Percentiles rank a stretch among this genome's conserved stretches.
These are phyloP conservation scores for Clarias pachynema DNA, from an alignment of 2,797 vertebrate species.

Conservation along the genomic window DNA sequence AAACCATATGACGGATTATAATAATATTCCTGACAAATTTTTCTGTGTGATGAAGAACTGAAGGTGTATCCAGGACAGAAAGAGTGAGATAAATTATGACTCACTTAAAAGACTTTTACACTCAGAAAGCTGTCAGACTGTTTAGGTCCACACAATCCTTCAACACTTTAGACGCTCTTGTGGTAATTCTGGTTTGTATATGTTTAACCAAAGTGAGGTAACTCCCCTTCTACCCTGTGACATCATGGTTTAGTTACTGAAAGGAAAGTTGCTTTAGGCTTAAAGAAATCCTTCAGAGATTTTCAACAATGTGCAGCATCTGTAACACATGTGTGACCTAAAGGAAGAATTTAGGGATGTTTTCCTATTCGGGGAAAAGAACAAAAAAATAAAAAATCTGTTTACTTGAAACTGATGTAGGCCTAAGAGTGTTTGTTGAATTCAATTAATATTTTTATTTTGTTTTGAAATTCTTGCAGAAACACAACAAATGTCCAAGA, in stretches of 20 bases:
- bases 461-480: neutral
- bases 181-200: slow-evolving; percentile 8
- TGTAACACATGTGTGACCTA: slow-evolving; percentile 21
- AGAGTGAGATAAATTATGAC: slow-evolving; percentile 12
- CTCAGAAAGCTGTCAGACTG: slow-evolving; percentile 38
- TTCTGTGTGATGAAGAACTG: slow-evolving; percentile 23
- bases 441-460: neutral
- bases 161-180: slow-evolving; percentile 25
- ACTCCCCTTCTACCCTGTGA: slow-evolving; percentile 19
- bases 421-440: neutral
- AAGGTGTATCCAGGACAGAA: slow-evolving; percentile 1
- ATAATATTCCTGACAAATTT: neutral
- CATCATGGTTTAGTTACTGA: slow-evolving; percentile 17
- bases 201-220: slow-evolving; percentile 16
- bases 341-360: slow-evolving; percentile 6
- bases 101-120: slow-evolving; percentile 29
- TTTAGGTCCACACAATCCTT: slow-evolving; percentile 30
- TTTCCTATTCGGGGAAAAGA: slow-evolving; percentile 8
- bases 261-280: slow-evolving; percentile 4
- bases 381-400: neutral
- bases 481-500: neutral
- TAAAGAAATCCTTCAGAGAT: slow-evolving; percentile 3
- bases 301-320: slow-evolving; percentile 21
- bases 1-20: neutral
- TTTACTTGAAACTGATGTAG: slow-evolving; percentile 11